Percentiles rank a stretch among this genome's conserved stretches.
These are phyloP conservation scores for Neoaliturus tenellus DNA, from an alignment of 2,888 invertebrate genomes.

Conservation along the genomic window DNA sequence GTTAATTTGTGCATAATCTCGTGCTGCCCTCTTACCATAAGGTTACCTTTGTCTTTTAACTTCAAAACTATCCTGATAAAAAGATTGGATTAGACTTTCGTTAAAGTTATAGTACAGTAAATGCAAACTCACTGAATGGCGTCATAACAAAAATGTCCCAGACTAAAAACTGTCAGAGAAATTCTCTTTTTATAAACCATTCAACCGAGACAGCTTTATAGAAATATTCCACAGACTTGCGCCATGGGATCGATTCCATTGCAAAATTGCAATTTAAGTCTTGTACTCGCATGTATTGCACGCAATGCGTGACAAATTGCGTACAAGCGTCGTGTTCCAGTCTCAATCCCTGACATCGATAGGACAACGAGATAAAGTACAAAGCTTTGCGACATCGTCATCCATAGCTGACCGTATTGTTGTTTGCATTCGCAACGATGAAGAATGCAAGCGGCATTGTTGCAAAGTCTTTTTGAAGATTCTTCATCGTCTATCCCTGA, in stretches of 20 bases:
- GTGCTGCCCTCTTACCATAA: too few species aligned
- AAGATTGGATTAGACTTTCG: too few species aligned
- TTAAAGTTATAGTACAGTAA: too few species aligned
- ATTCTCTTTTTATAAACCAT: too few species aligned
- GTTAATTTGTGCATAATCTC: too few species aligned
- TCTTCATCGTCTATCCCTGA: not conserved
- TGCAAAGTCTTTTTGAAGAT: not conserved
- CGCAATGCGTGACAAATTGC: slow-evolving; percentile 30
- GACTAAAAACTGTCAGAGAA: too few species aligned
- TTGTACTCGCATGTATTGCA: not conserved
- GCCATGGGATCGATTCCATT: not conserved
- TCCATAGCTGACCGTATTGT: not conserved
- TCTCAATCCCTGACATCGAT: slow-evolving; percentile 21
- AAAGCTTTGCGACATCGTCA: not conserved
- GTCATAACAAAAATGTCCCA: too few species aligned
- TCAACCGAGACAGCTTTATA: not conserved
- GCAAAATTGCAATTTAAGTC: not conserved
- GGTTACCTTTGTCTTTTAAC: too few species aligned
- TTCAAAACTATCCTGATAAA: too few species aligned
- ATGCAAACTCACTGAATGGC: too few species aligned
- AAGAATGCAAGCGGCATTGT: too few species aligned
- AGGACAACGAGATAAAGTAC: slow-evolving; percentile 15
- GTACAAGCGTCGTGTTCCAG: not conserved
- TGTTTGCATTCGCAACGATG: not conserved
- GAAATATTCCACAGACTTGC: not conserved